These are phyloP conservation scores for Asbolus verrucosus DNA, from an alignment of 1,140 invertebrate species.

Conservation along the genomic window DNA sequence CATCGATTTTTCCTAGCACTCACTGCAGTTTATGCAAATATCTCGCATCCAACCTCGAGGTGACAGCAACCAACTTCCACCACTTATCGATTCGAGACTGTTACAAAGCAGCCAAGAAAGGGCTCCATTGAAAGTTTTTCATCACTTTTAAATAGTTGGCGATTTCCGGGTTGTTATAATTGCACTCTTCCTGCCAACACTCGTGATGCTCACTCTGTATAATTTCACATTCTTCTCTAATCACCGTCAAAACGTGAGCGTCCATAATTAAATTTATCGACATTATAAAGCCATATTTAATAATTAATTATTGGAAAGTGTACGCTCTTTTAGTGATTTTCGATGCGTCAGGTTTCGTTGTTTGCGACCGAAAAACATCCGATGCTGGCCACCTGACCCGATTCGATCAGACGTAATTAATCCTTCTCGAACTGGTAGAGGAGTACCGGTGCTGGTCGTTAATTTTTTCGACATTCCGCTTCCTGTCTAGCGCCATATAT, in stretches of 20 bases:
- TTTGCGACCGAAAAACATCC: no score
- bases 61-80: no score
- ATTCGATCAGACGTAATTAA: not conserved
- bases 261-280: not conserved
- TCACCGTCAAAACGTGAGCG: not conserved
- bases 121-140: not conserved
- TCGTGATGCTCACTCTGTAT: not conserved
- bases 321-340: no score
- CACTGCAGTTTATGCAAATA: no score
- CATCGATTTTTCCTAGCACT: no score
- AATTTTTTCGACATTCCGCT: not conserved
- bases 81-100: no score
- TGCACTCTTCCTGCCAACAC: slow-evolving; percentile 14
- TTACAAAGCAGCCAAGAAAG: no score
- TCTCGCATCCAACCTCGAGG: no score
- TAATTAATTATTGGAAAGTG: not conserved
- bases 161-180: slow-evolving; percentile 2
- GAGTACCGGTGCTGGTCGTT: no score
- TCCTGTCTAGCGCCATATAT: slow-evolving; percentile 27
- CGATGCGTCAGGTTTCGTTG: no score
- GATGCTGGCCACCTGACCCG: not conserved
- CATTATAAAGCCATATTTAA: no score
- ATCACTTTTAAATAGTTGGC: slow-evolving; percentile 1
- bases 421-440: no score
- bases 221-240: slow-evolving; percentile 19